phyloP scores from a whole-genome alignment of 2,888 invertebrate species.

The Drosophila prolongata region DNA sequence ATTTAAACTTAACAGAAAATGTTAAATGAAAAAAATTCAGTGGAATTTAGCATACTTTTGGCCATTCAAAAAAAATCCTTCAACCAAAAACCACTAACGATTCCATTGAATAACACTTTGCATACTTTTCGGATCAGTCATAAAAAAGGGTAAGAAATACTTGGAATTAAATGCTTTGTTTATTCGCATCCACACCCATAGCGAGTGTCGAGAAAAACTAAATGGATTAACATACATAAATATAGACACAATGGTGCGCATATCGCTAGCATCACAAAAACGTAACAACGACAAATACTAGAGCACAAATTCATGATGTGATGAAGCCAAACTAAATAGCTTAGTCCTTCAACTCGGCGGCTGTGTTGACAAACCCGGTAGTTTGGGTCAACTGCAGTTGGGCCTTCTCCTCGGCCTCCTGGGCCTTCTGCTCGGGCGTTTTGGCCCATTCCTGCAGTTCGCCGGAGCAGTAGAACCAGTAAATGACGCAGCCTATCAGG shows the following conservation, averaged over 20 bases:
- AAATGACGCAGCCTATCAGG: constrained; percentile 92
- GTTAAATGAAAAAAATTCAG: too few relatives aligned
- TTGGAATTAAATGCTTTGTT: constrained; percentile 43
- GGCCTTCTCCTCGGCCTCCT: constrained; percentile 76
- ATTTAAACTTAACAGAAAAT: not conserved
- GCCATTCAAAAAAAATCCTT: not conserved
- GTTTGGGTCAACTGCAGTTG: constrained; percentile 67
- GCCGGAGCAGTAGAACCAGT: constrained; percentile 92
- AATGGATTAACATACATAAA: constrained; percentile 50
- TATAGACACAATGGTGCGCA: constrained; percentile 39
- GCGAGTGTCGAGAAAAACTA: constrained; percentile 49
- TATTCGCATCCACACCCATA: constrained; percentile 55
- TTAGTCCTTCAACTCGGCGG: constrained; percentile 83
- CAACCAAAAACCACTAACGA: not conserved
- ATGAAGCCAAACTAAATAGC: constrained; percentile 7
- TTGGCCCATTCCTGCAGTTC: constrained; percentile 93
- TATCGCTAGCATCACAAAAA: constrained; percentile 59
- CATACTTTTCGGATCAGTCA: constrained; percentile 1
- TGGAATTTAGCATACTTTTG: constrained; percentile 1
- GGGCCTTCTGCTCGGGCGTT: constrained; percentile 77
- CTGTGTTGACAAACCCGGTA: constrained; percentile 81
- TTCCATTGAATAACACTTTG: too few relatives aligned
- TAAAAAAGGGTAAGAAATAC: not conserved
- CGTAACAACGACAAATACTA: constrained; percentile 53
- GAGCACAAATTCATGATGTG: constrained; percentile 37